Conservation (phyloP, 2,113 vertebrate species). For the Lontra canadensis region DNA sequence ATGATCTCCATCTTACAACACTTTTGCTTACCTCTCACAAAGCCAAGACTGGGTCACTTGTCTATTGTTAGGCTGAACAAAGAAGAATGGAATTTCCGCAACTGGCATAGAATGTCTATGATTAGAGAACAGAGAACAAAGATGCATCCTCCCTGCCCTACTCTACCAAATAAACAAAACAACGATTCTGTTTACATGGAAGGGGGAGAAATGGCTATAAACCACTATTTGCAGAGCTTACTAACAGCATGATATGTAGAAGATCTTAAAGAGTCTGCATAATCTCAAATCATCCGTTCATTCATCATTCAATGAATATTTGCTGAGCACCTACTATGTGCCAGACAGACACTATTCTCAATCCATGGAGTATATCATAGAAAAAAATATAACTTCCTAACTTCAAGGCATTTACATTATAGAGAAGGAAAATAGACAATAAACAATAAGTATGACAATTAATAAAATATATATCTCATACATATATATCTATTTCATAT, state of each 20-base stretch:
- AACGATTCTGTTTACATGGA: background rate
- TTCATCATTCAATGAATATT: background rate
- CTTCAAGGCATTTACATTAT: background rate
- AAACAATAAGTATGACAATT: background rate
- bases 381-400: background rate
- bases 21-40: conserved; percentile 6
- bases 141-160: background rate
- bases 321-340: background rate
- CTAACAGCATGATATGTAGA: background rate
- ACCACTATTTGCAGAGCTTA: background rate
- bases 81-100: background rate
- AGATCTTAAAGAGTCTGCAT: background rate
- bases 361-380: background rate
- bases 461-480: background rate
- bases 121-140: background rate
- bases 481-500: background rate
- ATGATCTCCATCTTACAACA: background rate
- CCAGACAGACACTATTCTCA: background rate
- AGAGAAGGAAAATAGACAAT: background rate
- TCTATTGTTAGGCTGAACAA: background rate
- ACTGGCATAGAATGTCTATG: background rate
- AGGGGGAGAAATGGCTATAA: background rate
- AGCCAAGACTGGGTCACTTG: background rate
- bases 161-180: background rate
- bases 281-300: background rate